phyloP scores from a whole-genome alignment of 1,140 invertebrate genomes.

The Brachionus koreanus region DNA sequence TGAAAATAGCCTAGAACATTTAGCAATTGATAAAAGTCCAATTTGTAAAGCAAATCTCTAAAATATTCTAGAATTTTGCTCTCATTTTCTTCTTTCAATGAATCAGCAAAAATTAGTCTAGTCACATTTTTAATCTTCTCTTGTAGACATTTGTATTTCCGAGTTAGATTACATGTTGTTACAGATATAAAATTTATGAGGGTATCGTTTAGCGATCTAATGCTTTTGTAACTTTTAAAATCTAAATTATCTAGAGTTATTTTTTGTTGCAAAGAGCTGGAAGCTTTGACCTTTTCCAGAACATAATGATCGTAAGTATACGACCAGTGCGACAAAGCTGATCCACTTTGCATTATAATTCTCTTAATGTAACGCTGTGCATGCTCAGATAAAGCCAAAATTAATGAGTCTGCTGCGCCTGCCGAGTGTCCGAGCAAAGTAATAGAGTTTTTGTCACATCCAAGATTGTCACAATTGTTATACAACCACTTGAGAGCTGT shows the following conservation, averaged over 20 bases:
- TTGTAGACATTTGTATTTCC: background rate
- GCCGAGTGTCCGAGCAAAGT: constrained; percentile 52
- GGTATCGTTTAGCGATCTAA: constrained; percentile 19
- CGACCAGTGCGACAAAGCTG: constrained; percentile 16
- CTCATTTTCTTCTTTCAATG: background rate
- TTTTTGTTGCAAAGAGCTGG: background rate
- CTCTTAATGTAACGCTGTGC: background rate
- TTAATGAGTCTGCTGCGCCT: constrained; percentile 46
- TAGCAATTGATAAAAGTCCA: background rate
- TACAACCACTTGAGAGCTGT: constrained; percentile 64
- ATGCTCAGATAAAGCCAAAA: background rate
- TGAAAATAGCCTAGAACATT: constrained; percentile 6
- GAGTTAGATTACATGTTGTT: constrained; percentile 1
- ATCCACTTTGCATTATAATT: constrained; percentile 43
- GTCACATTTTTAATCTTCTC: background rate
- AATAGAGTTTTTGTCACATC: constrained; percentile 50
- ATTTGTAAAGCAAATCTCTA: background rate
- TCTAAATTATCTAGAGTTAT: background rate
- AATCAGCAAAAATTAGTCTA: background rate
- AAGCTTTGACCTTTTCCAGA: background rate
- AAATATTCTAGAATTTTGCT: background rate
- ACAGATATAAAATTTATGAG: constrained; percentile 15
- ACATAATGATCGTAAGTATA: background rate
- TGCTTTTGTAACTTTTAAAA: background rate
- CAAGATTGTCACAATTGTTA: constrained; percentile 52